Conservation (phyloP, 2,797 vertebrate species). For the Eremophila alpestris region DNA sequence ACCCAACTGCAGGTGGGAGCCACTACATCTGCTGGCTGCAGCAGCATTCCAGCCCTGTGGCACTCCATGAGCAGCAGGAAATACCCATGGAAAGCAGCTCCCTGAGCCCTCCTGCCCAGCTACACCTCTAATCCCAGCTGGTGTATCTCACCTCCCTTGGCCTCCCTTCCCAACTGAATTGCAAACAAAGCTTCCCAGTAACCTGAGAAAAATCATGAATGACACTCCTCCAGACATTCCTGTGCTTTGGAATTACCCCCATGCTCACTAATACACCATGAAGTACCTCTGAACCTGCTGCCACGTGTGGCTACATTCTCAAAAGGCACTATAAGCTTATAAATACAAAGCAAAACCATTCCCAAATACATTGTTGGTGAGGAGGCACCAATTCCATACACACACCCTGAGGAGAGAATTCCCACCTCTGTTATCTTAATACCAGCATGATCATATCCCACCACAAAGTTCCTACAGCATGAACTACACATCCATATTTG, state of each 20-base stretch:
- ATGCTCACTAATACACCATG: background rate
- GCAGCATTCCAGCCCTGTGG: background rate
- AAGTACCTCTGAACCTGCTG: background rate
- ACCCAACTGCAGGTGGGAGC: background rate
- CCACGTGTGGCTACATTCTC: rapidly evolving
- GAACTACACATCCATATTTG: background rate
- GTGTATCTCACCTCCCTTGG: background rate
- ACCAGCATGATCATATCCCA: background rate
- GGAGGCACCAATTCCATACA: background rate
- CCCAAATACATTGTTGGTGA: background rate
- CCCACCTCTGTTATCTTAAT: background rate
- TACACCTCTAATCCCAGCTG: background rate
- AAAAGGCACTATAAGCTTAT: background rate
- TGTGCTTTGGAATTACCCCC: background rate
- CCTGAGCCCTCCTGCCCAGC: background rate
- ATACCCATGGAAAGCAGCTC: background rate
- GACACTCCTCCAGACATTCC: background rate
- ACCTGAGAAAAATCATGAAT: background rate
- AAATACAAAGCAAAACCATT: background rate
- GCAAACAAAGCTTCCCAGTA: background rate
- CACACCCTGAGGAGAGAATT: background rate
- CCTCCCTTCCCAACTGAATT: background rate
- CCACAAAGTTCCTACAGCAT: background rate
- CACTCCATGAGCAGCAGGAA: background rate
- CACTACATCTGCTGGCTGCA: rapidly evolving